phyloP scores from a whole-genome alignment of 2,113 vertebrate species.

The Struthio camelus region DNA sequence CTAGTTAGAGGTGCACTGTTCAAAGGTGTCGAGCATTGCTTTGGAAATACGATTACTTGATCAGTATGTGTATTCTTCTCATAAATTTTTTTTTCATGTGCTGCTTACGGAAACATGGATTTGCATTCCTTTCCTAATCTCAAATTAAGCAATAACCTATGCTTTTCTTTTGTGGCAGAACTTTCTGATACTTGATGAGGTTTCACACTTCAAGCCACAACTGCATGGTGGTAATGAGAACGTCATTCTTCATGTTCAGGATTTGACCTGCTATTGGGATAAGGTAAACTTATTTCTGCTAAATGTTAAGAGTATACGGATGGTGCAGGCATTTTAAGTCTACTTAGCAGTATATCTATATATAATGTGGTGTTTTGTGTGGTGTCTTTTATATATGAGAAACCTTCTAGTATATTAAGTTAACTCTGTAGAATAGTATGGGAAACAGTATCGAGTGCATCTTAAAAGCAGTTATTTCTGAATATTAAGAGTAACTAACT shows the following conservation, averaged over 20 bases:
- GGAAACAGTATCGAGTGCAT: not conserved
- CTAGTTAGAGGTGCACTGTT: not conserved
- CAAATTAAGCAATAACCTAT: not conserved
- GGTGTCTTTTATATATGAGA: not conserved
- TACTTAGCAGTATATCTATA: not conserved
- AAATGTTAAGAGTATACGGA: not conserved
- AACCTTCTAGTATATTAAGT: not conserved
- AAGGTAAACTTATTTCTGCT: conserved; percentile 75
- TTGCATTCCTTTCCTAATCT: not conserved
- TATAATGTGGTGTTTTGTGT: not conserved
- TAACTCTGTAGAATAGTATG: not conserved
- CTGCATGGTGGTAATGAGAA: conserved; percentile 61
- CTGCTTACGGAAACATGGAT: not conserved
- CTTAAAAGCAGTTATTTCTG: not conserved
- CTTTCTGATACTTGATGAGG: conserved; percentile 86
- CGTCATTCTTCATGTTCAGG: conserved; percentile 75
- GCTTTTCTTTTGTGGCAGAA: conserved; percentile 68
- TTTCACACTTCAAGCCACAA: conserved; percentile 45
- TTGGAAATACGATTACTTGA: not conserved
- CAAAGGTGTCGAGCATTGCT: not conserved
- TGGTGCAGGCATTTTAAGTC: not conserved
- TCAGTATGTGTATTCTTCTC: not conserved
- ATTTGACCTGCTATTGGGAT: conserved; percentile 90
- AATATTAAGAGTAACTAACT: not conserved
- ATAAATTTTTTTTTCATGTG: not conserved